These are phyloP conservation scores for Lagenorhynchus albirostris DNA, from an alignment of 2,113 vertebrate genomes.

Conservation along the genomic window DNA sequence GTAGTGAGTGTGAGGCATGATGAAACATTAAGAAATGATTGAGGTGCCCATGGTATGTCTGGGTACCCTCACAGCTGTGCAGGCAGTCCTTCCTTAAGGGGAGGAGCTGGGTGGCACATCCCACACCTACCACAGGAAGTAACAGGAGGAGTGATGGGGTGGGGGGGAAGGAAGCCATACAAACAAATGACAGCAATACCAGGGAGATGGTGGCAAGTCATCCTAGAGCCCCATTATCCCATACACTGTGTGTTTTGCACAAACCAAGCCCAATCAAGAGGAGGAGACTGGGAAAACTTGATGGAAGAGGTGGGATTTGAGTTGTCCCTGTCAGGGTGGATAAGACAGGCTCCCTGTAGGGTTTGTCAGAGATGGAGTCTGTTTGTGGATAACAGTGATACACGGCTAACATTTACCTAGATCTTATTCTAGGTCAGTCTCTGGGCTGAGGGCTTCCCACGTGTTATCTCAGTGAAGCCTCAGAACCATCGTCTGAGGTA, in stretches of 20 bases:
- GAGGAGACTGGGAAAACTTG: not conserved
- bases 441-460: not conserved
- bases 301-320: not conserved
- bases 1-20: not conserved
- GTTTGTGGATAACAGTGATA: not conserved
- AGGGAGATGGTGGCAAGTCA: not conserved
- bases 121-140: not conserved
- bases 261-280: not conserved
- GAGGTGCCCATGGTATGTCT: not conserved
- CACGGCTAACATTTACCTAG: not conserved
- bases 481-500: fast-evolving
- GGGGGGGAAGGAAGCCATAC: not conserved
- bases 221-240: fast-evolving
- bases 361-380: not conserved
- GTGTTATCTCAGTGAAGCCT: not conserved
- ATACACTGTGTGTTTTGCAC: not conserved
- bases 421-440: not conserved
- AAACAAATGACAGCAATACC: not conserved
- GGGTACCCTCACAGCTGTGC: not conserved
- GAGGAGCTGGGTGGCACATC: not conserved
- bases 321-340: not conserved
- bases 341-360: not conserved
- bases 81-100: not conserved
- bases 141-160: not conserved
- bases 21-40: not conserved